phyloP scores from a whole-genome alignment of 2,888 invertebrate species.

The Romanomermis culicivorax region DNA sequence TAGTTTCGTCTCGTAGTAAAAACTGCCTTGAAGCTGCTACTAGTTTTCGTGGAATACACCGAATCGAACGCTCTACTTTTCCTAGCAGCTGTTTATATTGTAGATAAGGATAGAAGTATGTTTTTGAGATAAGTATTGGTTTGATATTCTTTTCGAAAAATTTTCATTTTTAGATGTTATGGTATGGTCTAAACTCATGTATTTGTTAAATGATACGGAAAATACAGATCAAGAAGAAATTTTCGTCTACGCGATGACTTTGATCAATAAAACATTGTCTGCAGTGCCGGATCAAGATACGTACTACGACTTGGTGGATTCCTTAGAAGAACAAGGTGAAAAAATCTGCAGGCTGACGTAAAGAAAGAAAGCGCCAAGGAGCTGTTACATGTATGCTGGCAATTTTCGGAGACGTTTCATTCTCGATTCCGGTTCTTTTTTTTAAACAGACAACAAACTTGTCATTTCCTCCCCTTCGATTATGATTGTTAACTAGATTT shows the following conservation, averaged over 20 bases:
- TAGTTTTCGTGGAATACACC: conserved; percentile 94
- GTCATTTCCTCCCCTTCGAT: too few species aligned
- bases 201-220: conserved; percentile 72
- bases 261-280: conserved; percentile 46
- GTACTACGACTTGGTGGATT: conserved; percentile 90
- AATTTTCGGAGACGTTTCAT: too few species aligned
- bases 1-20: conserved; percentile 83
- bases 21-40: conserved; percentile 78
- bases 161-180: conserved; percentile 33
- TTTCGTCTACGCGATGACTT: conserved; percentile 77
- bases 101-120: conserved; percentile 47
- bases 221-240: conserved; percentile 69
- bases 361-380: too few species aligned
- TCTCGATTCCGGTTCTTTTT: too few species aligned
- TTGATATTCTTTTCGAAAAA: not conserved
- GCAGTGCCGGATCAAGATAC: conserved; percentile 47
- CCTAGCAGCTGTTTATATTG: conserved; percentile 62
- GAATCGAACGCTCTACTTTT: conserved; percentile 78
- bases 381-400: too few species aligned
- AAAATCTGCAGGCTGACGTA: too few species aligned
- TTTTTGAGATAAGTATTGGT: not conserved
- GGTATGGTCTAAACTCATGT: conserved; percentile 58
- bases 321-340: conserved; percentile 59
- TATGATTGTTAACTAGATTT: too few species aligned
- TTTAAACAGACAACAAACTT: too few species aligned